Conservation (phyloP, 2,113 vertebrate species). For the Psettodes erumei region DNA sequence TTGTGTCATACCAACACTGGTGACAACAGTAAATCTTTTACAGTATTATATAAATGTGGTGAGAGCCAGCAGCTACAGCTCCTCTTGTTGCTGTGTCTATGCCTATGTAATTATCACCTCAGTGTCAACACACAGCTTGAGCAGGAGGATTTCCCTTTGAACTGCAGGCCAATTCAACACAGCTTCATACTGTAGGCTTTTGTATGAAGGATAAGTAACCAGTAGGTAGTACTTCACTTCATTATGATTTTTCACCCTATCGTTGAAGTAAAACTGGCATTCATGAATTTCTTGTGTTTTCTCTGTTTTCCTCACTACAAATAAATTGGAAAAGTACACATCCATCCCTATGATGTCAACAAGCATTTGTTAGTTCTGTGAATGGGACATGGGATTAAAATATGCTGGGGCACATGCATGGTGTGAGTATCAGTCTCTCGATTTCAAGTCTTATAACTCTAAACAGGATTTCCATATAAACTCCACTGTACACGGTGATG, state of each 20-base stretch:
- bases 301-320: not conserved
- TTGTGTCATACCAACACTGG: not conserved
- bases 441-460: not conserved
- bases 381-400: no score
- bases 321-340: not conserved
- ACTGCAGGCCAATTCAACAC: slow-evolving; percentile 29
- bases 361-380: no score
- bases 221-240: no score
- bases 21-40: not conserved
- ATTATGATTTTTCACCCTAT: not conserved
- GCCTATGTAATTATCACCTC: slow-evolving; percentile 59
- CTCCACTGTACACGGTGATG: no score
- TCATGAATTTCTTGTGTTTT: no score
- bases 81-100: not conserved
- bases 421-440: no score
- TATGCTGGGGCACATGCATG: not conserved
- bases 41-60: not conserved
- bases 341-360: slow-evolving; percentile 18
- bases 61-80: not conserved
- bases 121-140: slow-evolving; percentile 37
- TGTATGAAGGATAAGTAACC: no score
- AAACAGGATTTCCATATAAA: not conserved
- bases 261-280: not conserved
- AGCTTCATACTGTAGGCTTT: slow-evolving; percentile 9
- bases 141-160: slow-evolving; percentile 52